phyloP scores from a whole-genome alignment of 2,797 vertebrate genomes.

The Rhynchotus rufescens region DNA sequence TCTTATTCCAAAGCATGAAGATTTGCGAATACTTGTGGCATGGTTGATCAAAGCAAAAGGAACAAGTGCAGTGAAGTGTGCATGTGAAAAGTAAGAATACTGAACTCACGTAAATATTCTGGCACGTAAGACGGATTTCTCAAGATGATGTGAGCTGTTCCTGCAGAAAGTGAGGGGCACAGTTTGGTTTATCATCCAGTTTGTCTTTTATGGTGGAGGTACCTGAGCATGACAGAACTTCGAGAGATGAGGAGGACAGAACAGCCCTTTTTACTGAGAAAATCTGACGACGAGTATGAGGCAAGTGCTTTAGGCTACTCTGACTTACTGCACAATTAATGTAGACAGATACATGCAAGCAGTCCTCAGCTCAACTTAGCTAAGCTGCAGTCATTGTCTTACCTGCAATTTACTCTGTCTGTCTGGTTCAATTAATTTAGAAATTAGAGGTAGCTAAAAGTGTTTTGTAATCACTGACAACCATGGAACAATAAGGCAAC shows the following conservation, averaged over 20 bases:
- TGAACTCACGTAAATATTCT: not conserved
- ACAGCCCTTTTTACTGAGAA: not conserved
- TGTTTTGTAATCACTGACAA: not conserved
- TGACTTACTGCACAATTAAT: not conserved
- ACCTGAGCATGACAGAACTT: not conserved
- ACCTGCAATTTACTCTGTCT: not conserved
- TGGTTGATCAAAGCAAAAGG: constrained; percentile 2
- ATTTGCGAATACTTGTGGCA: not conserved
- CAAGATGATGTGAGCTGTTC: not conserved
- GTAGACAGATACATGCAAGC: not conserved
- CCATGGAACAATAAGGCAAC: not conserved
- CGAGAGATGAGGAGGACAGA: not conserved
- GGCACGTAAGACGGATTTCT: not conserved
- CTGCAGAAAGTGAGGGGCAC: not conserved
- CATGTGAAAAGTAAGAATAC: not conserved
- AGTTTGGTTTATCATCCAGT: not conserved
- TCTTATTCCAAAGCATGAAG: not conserved
- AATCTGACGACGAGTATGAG: not conserved
- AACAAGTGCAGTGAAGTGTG: not conserved
- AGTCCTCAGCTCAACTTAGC: not conserved
- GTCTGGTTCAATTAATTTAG: not conserved
- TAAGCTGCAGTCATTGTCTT: not conserved
- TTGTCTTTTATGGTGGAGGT: not conserved
- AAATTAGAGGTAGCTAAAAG: not conserved
- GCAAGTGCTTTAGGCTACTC: not conserved